Evolutionary conservation across 2,113 vertebrate species (phyloP).

Genomic region (Eurypyga helias): DNA sequence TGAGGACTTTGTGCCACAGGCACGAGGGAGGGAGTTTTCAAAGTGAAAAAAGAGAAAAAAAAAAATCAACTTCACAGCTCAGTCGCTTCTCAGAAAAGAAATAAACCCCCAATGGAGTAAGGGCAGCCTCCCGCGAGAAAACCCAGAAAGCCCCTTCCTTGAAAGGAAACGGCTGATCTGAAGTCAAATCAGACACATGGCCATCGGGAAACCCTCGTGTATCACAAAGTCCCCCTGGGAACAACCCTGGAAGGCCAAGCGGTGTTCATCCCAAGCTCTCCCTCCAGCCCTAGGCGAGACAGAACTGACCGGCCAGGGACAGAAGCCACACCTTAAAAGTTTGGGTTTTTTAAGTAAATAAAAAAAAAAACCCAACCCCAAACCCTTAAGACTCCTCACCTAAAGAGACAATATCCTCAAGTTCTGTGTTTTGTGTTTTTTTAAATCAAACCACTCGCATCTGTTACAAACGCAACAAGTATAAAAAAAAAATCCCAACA

Average conservation of each 20-base stretch:
- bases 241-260: background rate
- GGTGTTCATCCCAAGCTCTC: background rate
- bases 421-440: background rate
- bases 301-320: background rate
- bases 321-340: background rate
- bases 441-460: background rate
- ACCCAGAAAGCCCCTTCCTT: background rate
- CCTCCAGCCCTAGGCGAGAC: background rate
- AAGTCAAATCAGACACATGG: background rate
- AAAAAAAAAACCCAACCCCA: background rate
- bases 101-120: background rate
- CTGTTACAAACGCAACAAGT: background rate
- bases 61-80: background rate
- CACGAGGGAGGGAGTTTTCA: background rate
- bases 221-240: background rate
- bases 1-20: background rate
- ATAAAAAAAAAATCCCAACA: background rate
- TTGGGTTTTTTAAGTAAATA: background rate
- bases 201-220: background rate
- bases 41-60: accelerated
- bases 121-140: background rate
- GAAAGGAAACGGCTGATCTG: background rate
- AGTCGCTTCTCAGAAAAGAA: background rate
- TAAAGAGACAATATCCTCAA: background rate
- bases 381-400: background rate